These are phyloP conservation scores for Periophthalmodon schlosseri DNA, from an alignment of 2,113 vertebrate genomes.

Conservation along the genomic window DNA sequence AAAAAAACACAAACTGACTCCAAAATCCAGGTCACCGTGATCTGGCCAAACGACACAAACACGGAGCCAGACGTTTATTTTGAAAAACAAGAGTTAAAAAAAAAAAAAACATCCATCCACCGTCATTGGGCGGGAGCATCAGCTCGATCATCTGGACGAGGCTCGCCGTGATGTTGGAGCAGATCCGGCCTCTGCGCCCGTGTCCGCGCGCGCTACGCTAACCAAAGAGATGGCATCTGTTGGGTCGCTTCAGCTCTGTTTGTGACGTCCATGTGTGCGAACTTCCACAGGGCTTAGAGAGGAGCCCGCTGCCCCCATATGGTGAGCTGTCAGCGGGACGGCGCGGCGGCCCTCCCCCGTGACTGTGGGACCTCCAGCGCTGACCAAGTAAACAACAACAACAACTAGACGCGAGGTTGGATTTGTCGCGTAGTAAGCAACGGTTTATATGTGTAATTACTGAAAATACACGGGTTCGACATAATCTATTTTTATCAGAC, in stretches of 20 bases:
- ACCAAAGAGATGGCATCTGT: conserved; percentile 66
- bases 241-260: conserved; percentile 60
- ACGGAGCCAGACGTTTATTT: conserved; percentile 14
- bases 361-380: conserved; percentile 53
- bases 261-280: conserved; percentile 67
- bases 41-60: conserved; percentile 3
- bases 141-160: conserved; percentile 63
- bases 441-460: conserved; percentile 39
- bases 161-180: conserved; percentile 40
- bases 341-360: conserved; percentile 54
- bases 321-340: conserved; percentile 59
- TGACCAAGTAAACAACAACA: conserved; percentile 73
- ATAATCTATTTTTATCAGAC: conserved; percentile 46
- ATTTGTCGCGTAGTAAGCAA: conserved; percentile 17
- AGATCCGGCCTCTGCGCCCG: conserved; percentile 40
- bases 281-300: conserved; percentile 70
- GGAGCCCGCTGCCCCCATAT: conserved; percentile 57
- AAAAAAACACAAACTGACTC: not conserved
- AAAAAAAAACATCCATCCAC: conserved; percentile 15
- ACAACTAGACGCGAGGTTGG: conserved; percentile 64
- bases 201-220: conserved; percentile 20
- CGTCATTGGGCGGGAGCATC: conserved; percentile 56
- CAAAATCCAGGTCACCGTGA: conserved; percentile 8
- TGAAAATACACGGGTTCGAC: conserved; percentile 18
- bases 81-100: conserved; percentile 34